Evolutionary conservation across 2,113 vertebrate genomes (phyloP).

Genomic region (Progne subis): DNA sequence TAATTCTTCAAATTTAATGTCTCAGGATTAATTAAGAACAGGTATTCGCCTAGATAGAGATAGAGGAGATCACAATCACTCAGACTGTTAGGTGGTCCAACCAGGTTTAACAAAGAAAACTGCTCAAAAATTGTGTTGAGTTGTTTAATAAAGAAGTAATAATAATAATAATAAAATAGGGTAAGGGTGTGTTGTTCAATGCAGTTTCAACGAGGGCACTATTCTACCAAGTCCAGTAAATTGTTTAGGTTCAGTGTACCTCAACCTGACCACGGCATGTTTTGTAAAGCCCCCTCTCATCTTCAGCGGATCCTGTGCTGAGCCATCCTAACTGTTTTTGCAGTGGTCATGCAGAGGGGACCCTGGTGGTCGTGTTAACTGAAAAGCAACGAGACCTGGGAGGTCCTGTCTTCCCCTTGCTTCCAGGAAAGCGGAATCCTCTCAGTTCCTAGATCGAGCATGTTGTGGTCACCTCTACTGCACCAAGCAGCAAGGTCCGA

Average conservation of each 20-base stretch:
- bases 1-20: too few species aligned
- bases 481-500: accelerated
- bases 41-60: neutral
- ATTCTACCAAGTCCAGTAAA: neutral
- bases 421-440: too few species aligned
- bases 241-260: neutral
- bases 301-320: neutral
- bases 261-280: neutral
- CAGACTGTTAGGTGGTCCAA: neutral
- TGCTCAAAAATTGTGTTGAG: neutral
- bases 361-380: accelerated
- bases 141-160: neutral
- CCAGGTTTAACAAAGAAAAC: neutral
- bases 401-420: neutral
- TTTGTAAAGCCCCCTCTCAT: accelerated
- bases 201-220: neutral
- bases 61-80: neutral
- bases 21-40: neutral
- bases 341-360: accelerated
- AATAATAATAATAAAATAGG: neutral
- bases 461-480: accelerated
- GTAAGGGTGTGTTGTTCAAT: neutral
- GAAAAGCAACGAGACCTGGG: accelerated
- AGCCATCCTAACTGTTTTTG: accelerated
- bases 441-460: accelerated